Conservation (phyloP, 2,888 invertebrate genomes). For the Eremobia ochroleuca region DNA sequence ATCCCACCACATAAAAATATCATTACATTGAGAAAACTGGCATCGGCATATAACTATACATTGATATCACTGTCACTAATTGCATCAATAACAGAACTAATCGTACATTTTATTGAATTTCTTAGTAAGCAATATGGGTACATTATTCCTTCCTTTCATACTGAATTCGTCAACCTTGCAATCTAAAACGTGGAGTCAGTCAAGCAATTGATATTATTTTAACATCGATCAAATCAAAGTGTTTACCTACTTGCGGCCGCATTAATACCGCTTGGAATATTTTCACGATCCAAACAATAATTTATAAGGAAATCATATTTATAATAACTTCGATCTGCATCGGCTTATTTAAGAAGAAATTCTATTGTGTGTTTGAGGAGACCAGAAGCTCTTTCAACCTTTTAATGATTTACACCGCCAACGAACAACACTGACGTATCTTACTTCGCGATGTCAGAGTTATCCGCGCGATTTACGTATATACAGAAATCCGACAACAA, state of each 20-base stretch:
- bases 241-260: neutral
- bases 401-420: neutral
- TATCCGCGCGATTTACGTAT: neutral
- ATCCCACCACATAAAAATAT: neutral
- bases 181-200: constrained; percentile 26
- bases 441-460: neutral
- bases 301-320: neutral
- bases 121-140: constrained; percentile 25
- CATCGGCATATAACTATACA: neutral
- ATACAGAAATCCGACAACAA: neutral
- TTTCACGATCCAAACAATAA: neutral
- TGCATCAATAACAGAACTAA: constrained; percentile 43
- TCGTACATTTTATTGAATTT: constrained; percentile 40
- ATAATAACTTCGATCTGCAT: neutral
- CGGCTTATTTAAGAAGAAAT: neutral
- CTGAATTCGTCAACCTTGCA: neutral
- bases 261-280: constrained; percentile 9
- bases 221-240: constrained; percentile 15
- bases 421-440: neutral
- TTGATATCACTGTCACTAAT: constrained; percentile 48
- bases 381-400: neutral
- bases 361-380: neutral
- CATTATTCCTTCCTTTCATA: constrained; percentile 9
- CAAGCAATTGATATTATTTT: constrained; percentile 5
- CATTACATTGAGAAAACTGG: constrained; percentile 4